phyloP scores from a whole-genome alignment of 2,113 vertebrate genomes.

The Symphodus melops region DNA sequence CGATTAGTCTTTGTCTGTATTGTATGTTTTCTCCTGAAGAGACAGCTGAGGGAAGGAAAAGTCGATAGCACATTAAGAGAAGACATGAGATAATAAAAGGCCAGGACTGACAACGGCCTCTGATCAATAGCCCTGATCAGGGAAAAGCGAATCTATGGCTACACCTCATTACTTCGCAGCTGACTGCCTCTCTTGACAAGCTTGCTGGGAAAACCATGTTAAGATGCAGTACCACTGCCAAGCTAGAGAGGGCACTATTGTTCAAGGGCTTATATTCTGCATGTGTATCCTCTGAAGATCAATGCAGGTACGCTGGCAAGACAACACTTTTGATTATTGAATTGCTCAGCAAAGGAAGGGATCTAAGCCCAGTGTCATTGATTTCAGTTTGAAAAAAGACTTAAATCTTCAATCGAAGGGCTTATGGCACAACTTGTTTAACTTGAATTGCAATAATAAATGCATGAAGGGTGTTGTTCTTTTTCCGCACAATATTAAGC shows the following conservation, averaged over 20 bases:
- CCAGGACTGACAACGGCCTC: conserved; percentile 4
- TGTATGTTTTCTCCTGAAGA: conserved; percentile 19
- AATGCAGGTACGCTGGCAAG: background rate
- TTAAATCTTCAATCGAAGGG: no score
- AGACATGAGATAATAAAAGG: conserved; percentile 50
- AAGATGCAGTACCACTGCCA: conserved; percentile 1
- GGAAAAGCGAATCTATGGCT: conserved; percentile 29
- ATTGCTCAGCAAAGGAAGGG: background rate
- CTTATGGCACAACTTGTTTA: no score
- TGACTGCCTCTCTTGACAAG: conserved; percentile 8
- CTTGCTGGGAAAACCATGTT: background rate
- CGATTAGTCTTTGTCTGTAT: conserved; percentile 19
- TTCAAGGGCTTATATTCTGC: conserved; percentile 8
- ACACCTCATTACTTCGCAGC: conserved; percentile 13
- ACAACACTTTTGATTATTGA: background rate
- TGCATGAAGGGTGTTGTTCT: no score
- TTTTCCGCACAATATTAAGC: no score
- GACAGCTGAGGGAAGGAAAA: conserved; percentile 41
- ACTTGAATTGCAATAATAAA: no score
- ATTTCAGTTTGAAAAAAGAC: no score
- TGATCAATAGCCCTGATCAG: conserved; percentile 61
- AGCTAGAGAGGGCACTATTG: conserved; percentile 60
- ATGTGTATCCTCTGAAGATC: background rate
- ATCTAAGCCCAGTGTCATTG: no score
- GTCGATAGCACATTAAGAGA: conserved; percentile 59